Conservation (phyloP, 2,888 invertebrate species). For the Creontiades dilutus region DNA sequence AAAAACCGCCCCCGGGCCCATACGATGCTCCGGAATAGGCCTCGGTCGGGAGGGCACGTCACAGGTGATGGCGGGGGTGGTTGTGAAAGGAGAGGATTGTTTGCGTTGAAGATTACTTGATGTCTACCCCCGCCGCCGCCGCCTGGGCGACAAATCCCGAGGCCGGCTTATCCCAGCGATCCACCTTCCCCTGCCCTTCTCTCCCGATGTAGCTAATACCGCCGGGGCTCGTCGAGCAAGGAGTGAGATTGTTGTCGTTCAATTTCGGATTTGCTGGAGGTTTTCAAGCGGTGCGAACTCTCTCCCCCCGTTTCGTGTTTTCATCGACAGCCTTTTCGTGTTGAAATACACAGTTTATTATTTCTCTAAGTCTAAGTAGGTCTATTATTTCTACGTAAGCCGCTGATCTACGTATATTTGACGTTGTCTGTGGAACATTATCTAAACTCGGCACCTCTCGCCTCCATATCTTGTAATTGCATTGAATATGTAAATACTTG, state of each 20-base stretch:
- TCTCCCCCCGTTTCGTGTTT: not conserved
- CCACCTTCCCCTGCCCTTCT: not conserved
- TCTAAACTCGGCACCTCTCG: too few species aligned
- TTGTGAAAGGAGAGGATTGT: not conserved
- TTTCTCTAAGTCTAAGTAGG: too few species aligned
- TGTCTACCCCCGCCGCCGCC: not conserved
- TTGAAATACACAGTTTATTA: too few species aligned
- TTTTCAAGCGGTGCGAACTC: not conserved
- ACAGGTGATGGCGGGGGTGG: not conserved
- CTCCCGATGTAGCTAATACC: constrained; percentile 7
- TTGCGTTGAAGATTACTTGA: constrained; percentile 39
- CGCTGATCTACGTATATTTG: too few species aligned
- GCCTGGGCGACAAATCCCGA: not conserved
- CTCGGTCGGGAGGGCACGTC: not conserved
- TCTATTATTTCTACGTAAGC: too few species aligned
- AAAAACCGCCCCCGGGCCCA: not conserved
- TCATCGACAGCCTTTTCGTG: not conserved
- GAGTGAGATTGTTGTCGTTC: constrained; percentile 32
- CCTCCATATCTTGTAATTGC: too few species aligned
- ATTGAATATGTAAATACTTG: too few species aligned
- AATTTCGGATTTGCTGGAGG: constrained; percentile 13
- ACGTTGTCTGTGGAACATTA: too few species aligned
- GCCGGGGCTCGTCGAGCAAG: not conserved
- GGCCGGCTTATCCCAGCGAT: not conserved
- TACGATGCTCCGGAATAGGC: constrained; percentile 4